Conservation (phyloP, 2,113 vertebrate species). For the Addax nasomaculatus region DNA sequence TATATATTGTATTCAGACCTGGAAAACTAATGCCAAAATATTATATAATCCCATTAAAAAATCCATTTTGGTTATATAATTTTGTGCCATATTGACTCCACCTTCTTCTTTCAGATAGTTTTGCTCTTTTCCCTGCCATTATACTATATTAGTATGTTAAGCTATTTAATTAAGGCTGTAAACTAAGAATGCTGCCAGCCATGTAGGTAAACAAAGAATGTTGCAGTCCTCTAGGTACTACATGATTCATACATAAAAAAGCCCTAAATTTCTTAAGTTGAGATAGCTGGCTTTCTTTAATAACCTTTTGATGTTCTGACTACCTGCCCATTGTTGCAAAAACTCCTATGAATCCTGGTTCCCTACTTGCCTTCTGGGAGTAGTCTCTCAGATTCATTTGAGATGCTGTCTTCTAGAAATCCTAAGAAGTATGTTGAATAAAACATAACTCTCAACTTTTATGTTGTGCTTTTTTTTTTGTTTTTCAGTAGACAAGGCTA, state of each 20-base stretch:
- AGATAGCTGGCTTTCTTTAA: neutral
- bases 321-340: neutral
- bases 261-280: neutral
- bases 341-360: neutral
- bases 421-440: neutral
- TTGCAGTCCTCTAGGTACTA: neutral
- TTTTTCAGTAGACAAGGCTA: neutral
- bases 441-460: neutral
- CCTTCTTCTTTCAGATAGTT: neutral
- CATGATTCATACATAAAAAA: neutral
- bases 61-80: neutral
- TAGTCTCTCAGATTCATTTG: neutral
- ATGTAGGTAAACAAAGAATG: neutral
- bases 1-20: neutral
- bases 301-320: neutral
- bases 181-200: neutral
- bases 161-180: conserved; percentile 23
- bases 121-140: neutral
- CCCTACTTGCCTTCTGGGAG: neutral
- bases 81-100: neutral
- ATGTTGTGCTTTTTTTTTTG: neutral
- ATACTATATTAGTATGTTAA: neutral
- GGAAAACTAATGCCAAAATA: neutral
- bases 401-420: neutral
- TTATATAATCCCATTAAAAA: neutral